Evolutionary conservation across 1,140 invertebrate genomes (phyloP).

Genomic region (Drosophila quadrilineata): DNA sequence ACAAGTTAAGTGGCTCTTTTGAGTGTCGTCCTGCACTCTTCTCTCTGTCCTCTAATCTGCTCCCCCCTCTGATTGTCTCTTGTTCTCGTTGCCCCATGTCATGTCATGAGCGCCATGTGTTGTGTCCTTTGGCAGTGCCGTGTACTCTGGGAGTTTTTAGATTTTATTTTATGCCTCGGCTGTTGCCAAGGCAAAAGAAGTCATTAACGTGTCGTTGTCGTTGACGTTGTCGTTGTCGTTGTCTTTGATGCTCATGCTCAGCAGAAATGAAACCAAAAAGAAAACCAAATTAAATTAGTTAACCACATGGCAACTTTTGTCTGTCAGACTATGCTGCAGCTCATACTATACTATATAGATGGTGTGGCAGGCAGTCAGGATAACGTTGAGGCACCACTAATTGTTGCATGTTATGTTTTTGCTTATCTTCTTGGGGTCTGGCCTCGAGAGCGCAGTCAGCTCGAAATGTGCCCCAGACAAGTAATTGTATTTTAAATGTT

Average conservation of each 20-base stretch:
- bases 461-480: conserved; percentile 43
- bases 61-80: not conserved
- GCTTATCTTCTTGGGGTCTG: conserved; percentile 63
- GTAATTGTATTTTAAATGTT: conserved; percentile 76
- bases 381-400: conserved; percentile 56
- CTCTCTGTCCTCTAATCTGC: not conserved
- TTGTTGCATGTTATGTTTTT: conserved; percentile 79
- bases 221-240: conserved; percentile 76
- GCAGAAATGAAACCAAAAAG: conserved; percentile 40
- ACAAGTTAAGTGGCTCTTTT: conserved; percentile 80
- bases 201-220: conserved; percentile 79
- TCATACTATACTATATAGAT: conserved; percentile 17
- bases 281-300: conserved; percentile 80
- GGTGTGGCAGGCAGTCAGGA: not conserved
- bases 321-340: conserved; percentile 28
- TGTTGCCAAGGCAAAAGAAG: conserved; percentile 74
- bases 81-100: conserved; percentile 22
- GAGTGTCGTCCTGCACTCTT: conserved; percentile 32
- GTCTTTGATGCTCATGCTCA: conserved; percentile 65
- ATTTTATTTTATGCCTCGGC: conserved; percentile 70
- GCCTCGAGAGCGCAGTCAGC: conserved; percentile 35
- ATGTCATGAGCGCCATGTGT: conserved; percentile 56
- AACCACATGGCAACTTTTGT: conserved; percentile 80
- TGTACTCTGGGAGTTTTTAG: conserved; percentile 58
- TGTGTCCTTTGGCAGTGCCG: too few species aligned